Base-by-base conservation (phyloP, 2,797 vertebrate species). In the Notamacropus eugenii region DNA sequence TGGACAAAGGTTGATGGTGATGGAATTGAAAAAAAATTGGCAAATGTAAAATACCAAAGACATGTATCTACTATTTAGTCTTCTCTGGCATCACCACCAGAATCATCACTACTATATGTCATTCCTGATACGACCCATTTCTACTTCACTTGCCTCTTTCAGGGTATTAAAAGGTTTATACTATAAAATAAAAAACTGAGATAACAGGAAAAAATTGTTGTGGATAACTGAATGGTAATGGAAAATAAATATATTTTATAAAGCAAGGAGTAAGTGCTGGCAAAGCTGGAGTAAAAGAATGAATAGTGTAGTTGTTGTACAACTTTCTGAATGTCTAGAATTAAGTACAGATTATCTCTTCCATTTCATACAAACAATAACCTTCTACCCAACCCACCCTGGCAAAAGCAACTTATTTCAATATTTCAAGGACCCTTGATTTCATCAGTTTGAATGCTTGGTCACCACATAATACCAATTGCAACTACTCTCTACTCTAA, bases 81-180 rank as follows among this genome's bases (percentile, higher is more conserved):
- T 96, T 97, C 12, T 4, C 14, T 11, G 87, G 91, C 0, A 0
- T 90, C 95, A 24, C 24, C 94, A 92, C 91, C 1, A 95, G 91
- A 98, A 91, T 92, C 94, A 96, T 96, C 97, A 95, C 31, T 93
- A 54, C 40, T 93, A 91, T 96, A 54, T 54, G 91, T 97, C 94
- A 57, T 92, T 94, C 97, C 29, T 95, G 52, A 90, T 0, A 91
- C 40, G 56, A 74, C n/a, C 96, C 92, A 82, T 58, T 93, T 94
- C 67, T 96, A 90, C 1, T 93, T 97, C 92, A 93, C 91, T 95
- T 34, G 58, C 4, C 96, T 97, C 95, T 91, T 95, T 59, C 46
- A 1, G 1, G 57, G 50, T 93, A 96, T 95, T 96, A 40, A 95
- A 46, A 94, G 13, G 1, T 96, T 96, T 97, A 8, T 93, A 40